A percentile compares a stretch with the other conserved stretches of the same genome.
These are phyloP conservation scores for Drosophila meridiana DNA, from an alignment of 2,888 invertebrate genomes.

Conservation along the genomic window DNA sequence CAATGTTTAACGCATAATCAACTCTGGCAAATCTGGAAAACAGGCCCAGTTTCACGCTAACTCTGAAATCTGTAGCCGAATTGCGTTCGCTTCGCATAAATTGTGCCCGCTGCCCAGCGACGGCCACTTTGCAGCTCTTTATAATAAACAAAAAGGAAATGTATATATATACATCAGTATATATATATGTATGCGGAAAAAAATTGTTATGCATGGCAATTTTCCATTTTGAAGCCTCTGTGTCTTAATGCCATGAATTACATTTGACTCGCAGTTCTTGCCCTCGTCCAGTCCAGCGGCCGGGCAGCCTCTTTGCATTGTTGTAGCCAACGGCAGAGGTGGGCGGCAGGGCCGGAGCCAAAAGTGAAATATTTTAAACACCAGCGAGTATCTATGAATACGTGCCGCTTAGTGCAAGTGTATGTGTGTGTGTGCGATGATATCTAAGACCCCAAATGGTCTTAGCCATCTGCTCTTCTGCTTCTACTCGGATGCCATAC, in stretches of 20 bases:
- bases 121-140: slow-evolving; percentile 68
- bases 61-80: slow-evolving; percentile 57
- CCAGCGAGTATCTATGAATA: slow-evolving; percentile 38
- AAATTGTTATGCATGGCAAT: slow-evolving; percentile 82
- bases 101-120: slow-evolving; percentile 44
- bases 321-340: slow-evolving; percentile 29
- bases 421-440: slow-evolving; percentile 36
- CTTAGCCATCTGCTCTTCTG: slow-evolving; percentile 13
- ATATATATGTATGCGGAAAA: slow-evolving; percentile 26
- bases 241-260: slow-evolving; percentile 76
- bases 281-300: slow-evolving; percentile 7
- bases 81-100: slow-evolving; percentile 75
- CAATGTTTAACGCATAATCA: slow-evolving; percentile 61
- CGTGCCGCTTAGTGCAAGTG: slow-evolving; percentile 6
- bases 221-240: slow-evolving; percentile 80
- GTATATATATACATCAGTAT: not conserved
- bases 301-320: slow-evolving; percentile 47
- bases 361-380: slow-evolving; percentile 82
- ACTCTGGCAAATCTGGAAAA: slow-evolving; percentile 38
- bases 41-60: slow-evolving; percentile 47
- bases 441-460: slow-evolving; percentile 48
- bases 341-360: slow-evolving; percentile 62
- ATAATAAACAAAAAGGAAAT: slow-evolving; percentile 57
- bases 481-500: slow-evolving; percentile 19
- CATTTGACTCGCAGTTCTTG: slow-evolving; percentile 44